These are phyloP conservation scores for Eupsilia transversa DNA, from an alignment of 2,888 invertebrate genomes.

Conservation along the genomic window DNA sequence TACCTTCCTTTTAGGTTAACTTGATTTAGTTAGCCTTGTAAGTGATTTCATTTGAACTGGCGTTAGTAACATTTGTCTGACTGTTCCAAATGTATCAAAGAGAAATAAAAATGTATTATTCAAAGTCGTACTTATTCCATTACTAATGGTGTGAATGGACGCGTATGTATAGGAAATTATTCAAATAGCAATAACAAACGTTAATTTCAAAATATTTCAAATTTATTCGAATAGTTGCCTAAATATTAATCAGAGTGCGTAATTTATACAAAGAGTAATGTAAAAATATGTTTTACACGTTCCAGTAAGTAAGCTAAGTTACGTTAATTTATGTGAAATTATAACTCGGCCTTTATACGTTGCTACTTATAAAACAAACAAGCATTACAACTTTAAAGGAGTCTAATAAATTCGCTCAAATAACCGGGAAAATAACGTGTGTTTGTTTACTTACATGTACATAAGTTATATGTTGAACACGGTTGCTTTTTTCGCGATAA, in stretches of 20 bases:
- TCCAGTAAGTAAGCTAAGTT: constrained; percentile 57
- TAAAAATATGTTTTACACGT: constrained; percentile 64
- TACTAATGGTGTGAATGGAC: constrained; percentile 40
- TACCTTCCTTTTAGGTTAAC: constrained; percentile 29
- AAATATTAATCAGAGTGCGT: constrained; percentile 72
- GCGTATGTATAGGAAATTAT: constrained; percentile 20
- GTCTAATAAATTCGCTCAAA: constrained; percentile 21
- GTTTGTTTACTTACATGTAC: constrained; percentile 18
- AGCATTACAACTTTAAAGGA: constrained; percentile 33
- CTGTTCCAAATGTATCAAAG: constrained; percentile 11
- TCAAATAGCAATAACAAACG: constrained; percentile 32
- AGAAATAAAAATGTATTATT: constrained; percentile 22
- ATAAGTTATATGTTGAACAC: neutral
- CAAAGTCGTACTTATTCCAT: constrained; percentile 17
- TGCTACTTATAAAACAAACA: constrained; percentile 44
- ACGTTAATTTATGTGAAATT: constrained; percentile 64
- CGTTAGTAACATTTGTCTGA: constrained; percentile 21
- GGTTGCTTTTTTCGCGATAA: constrained; percentile 30
- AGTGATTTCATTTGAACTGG: constrained; percentile 28
- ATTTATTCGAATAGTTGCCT: constrained; percentile 63
- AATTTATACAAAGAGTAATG: constrained; percentile 67
- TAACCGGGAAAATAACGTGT: neutral
- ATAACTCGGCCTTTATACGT: constrained; percentile 44
- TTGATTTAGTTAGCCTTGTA: constrained; percentile 27
- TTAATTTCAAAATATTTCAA: constrained; percentile 59